Evolutionary conservation across 2,113 vertebrate genomes (phyloP).

Genomic region (Oxyura jamaicensis): DNA sequence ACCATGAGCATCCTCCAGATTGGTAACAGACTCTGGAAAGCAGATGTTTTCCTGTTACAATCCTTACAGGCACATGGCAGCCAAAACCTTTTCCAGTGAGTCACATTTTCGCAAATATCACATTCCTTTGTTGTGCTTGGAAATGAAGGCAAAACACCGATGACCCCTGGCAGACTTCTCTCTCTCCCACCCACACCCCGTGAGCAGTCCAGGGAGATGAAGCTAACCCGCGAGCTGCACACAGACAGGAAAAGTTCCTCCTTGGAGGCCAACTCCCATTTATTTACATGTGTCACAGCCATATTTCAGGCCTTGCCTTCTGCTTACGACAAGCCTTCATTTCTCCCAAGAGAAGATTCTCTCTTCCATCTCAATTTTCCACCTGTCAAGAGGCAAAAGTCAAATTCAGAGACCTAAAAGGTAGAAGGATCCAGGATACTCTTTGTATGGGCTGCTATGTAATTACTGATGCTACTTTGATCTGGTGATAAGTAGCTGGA

Average conservation of each 20-base stretch:
- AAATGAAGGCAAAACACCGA: constrained; percentile 8
- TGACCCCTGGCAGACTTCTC: constrained; percentile 22
- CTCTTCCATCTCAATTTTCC: not conserved
- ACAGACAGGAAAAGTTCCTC: not conserved
- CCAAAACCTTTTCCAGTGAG: constrained; percentile 22
- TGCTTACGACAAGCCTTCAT: not conserved
- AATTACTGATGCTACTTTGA: not conserved
- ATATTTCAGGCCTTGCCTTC: not conserved
- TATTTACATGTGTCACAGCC: not conserved
- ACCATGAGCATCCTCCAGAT: not conserved
- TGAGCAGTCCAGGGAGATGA: not conserved
- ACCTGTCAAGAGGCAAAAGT: not conserved
- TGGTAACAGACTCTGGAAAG: not conserved
- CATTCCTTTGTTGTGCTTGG: constrained; percentile 5
- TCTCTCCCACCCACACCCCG: not conserved
- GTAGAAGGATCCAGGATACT: not conserved
- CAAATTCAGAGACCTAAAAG: not conserved
- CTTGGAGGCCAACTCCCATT: not conserved
- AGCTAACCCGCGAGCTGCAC: not conserved
- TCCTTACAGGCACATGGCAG: not conserved
- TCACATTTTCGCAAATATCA: constrained; percentile 39
- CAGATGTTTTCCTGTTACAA: not conserved
- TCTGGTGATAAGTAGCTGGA: not conserved
- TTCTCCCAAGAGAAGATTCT: not conserved
- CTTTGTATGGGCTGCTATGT: not conserved